phyloP scores from a whole-genome alignment of 2,888 invertebrate genomes.

The Parnassius glacialis region DNA sequence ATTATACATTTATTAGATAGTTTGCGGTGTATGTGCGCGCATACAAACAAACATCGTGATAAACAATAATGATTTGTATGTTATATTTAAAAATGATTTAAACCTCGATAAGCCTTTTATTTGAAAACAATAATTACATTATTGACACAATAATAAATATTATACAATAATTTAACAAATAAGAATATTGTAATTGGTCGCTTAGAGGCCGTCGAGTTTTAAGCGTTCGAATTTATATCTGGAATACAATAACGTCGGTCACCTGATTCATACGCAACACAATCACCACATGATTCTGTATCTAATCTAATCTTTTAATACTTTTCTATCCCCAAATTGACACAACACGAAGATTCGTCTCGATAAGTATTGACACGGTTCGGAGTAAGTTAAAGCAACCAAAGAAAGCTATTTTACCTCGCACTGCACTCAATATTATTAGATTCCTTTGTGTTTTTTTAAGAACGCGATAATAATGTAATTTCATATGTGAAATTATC shows the following conservation, averaged over 20 bases:
- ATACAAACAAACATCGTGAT: slow-evolving; percentile 7
- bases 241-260: slow-evolving; percentile 38
- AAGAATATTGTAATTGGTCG: too few relatives aligned
- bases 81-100: background rate
- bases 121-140: too few relatives aligned
- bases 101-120: background rate
- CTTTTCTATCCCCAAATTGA: slow-evolving; percentile 29
- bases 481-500: too few relatives aligned
- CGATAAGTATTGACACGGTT: slow-evolving; percentile 27
- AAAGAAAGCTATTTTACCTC: background rate
- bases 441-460: too few relatives aligned
- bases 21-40: background rate
- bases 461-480: too few relatives aligned
- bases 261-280: slow-evolving; percentile 53
- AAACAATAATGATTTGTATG: slow-evolving; percentile 1
- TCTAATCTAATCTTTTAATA: slow-evolving; percentile 30
- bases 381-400: background rate
- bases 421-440: too few relatives aligned
- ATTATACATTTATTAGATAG: slow-evolving; percentile 6
- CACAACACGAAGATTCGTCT: slow-evolving; percentile 22
- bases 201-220: background rate
- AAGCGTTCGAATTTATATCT: slow-evolving; percentile 35
- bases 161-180: too few relatives aligned
- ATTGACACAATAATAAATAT: background rate
- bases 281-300: slow-evolving; percentile 50